Percentiles rank a stretch among this genome's conserved stretches.
Conservation (phyloP, 2,888 invertebrate species). For the Orgyia antiqua region DNA sequence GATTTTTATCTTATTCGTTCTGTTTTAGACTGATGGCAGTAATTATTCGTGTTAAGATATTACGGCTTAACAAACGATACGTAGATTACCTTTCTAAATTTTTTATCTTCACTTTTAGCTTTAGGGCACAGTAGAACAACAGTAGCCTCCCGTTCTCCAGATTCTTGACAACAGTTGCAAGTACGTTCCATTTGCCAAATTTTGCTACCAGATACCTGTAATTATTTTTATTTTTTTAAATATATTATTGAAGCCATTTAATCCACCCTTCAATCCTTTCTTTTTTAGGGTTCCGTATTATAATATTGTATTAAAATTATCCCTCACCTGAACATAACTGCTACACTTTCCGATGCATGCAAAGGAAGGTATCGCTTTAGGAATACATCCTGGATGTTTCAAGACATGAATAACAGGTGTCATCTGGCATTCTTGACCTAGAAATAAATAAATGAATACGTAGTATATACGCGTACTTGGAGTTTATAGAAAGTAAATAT, state of each 20-base stretch:
- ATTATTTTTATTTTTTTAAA: neutral
- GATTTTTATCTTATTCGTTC: too few species aligned
- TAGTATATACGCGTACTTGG: too few species aligned
- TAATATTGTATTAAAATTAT: neutral
- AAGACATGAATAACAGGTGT: conserved; percentile 95
- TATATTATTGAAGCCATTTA: neutral
- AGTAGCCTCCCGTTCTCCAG: conserved; percentile 93
- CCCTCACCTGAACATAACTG: conserved; percentile 90
- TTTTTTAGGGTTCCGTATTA: too few species aligned
- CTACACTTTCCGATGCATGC: conserved; percentile 94
- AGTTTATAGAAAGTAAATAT: too few species aligned
- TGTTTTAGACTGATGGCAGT: too few species aligned
- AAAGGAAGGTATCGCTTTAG: conserved; percentile 95
- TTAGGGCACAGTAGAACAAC: conserved; percentile 94
- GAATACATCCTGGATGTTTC: conserved; percentile 93
- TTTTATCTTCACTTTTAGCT: conserved; percentile 90
- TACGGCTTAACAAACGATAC: too few species aligned
- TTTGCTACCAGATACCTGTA: conserved; percentile 92
- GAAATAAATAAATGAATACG: too few species aligned
- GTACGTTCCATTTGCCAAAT: conserved; percentile 98
- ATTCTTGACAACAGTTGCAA: conserved; percentile 97
- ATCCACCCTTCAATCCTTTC: too few species aligned
- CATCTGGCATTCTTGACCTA: conserved; percentile 90
- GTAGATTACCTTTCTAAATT: conserved; percentile 85
- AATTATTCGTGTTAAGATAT: too few species aligned